These are phyloP conservation scores for Apostichopus japonicus DNA, from an alignment of 35 echinoderm and acorn worm species.

Conservation along the genomic window DNA sequence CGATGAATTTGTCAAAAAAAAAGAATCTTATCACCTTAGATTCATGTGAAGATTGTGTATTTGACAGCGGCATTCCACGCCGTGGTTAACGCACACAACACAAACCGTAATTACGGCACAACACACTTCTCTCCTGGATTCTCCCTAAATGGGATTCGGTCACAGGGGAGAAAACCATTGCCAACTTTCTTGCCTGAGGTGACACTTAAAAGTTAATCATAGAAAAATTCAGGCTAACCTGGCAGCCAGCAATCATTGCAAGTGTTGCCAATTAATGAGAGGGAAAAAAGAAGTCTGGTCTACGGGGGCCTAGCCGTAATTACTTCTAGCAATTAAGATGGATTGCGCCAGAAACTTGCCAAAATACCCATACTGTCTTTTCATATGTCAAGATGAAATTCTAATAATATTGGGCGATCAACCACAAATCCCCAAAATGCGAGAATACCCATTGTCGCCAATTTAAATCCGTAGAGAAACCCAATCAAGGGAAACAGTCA, in stretches of 20 bases:
- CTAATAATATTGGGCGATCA: constrained; percentile 25
- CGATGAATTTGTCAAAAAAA: not conserved
- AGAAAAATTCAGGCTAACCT: constrained; percentile 27
- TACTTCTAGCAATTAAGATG: constrained; percentile 36
- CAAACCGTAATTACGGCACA: not conserved
- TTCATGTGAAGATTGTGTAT: not conserved
- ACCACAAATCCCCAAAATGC: constrained; percentile 13
- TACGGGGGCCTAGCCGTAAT: constrained; percentile 7
- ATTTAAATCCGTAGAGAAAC: not conserved
- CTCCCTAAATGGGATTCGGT: constrained; percentile 3
- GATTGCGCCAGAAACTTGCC: not conserved
- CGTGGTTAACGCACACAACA: not conserved
- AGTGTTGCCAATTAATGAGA: constrained; percentile 37
- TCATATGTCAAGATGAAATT: constrained; percentile 6
- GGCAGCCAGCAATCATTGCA: constrained; percentile 15
- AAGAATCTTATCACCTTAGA: not conserved
- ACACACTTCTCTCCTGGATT: not conserved
- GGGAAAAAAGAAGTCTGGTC: not conserved
- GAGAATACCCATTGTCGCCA: not conserved
- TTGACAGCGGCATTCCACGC: not conserved
- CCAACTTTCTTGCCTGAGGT: constrained; percentile 27
- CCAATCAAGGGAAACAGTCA: not conserved
- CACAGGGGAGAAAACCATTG: not conserved
- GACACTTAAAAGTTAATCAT: constrained; percentile 47
- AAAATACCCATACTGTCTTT: not conserved